Evolutionary conservation across 1,140 invertebrate genomes (phyloP).

Genomic region (Drosophila ercepeae): DNA sequence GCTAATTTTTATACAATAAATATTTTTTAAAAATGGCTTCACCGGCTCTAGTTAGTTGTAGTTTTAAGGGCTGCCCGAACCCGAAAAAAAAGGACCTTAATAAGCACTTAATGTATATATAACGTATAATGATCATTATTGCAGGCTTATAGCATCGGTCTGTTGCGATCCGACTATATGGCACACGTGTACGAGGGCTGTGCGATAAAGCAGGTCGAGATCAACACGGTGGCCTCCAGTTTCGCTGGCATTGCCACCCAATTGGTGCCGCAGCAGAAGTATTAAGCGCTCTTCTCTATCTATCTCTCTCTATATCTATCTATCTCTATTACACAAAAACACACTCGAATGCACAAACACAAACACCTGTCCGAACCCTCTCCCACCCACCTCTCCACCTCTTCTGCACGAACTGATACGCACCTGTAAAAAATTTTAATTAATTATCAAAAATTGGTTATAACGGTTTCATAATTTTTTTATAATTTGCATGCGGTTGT

Average conservation of each 20-base stretch:
- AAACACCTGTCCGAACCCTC: slow-evolving; percentile 3
- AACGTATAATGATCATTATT: slow-evolving; percentile 79
- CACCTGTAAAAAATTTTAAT: neutral
- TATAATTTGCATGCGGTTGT: slow-evolving; percentile 22
- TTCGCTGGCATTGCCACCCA: slow-evolving; percentile 87
- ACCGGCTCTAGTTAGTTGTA: slow-evolving; percentile 1
- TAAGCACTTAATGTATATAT: slow-evolving; percentile 58
- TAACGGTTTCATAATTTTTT: neutral
- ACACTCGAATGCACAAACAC: slow-evolving; percentile 37
- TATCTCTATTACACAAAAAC: slow-evolving; percentile 4
- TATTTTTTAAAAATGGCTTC: neutral
- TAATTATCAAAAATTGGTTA: neutral
- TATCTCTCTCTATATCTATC: slow-evolving; percentile 21
- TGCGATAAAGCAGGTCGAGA: slow-evolving; percentile 90
- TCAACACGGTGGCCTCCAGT: slow-evolving; percentile 90
- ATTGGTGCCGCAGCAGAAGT: slow-evolving; percentile 88
- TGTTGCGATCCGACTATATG: slow-evolving; percentile 91
- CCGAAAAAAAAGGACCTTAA: slow-evolving; percentile 6
- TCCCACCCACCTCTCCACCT: too few species aligned
- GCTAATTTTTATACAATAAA: neutral
- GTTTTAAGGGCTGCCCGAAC: slow-evolving; percentile 50
- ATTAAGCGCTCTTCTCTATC: slow-evolving; percentile 82
- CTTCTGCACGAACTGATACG: slow-evolving; percentile 6
- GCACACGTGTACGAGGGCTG: slow-evolving; percentile 86
- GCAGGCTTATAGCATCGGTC: slow-evolving; percentile 85